Conservation (phyloP, 2,888 invertebrate genomes). For the Tetropium fuscum region DNA sequence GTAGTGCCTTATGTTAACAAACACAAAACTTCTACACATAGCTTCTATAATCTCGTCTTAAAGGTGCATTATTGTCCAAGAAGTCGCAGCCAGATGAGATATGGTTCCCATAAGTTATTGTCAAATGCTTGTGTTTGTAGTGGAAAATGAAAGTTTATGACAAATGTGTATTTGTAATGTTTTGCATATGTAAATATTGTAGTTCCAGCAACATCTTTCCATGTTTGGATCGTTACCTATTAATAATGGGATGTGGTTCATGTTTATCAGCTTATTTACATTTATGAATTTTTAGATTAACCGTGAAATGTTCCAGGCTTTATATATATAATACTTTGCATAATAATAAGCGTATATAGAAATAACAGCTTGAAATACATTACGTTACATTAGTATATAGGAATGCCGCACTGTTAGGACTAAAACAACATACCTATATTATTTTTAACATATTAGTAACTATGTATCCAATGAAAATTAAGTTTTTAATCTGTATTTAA, state of each 20-base stretch:
- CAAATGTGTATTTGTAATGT: conserved; percentile 62
- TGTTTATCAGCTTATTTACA: conserved; percentile 16
- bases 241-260: conserved; percentile 21
- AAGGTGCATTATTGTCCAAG: conserved; percentile 56
- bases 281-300: conserved; percentile 21
- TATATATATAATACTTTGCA: too few species aligned
- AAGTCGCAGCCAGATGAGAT: conserved; percentile 56
- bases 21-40: conserved; percentile 17
- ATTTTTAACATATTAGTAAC: too few species aligned
- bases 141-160: conserved; percentile 64
- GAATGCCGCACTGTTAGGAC: too few species aligned
- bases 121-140: conserved; percentile 60
- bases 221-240: conserved; percentile 50
- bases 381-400: too few species aligned
- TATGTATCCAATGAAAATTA: too few species aligned
- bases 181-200: conserved; percentile 64
- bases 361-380: too few species aligned
- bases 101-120: conserved; percentile 61
- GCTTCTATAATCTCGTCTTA: conserved; percentile 40
- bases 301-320: conserved; percentile 11
- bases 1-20: too few species aligned
- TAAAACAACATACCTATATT: too few species aligned
- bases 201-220: conserved; percentile 60
- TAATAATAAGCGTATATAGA: too few species aligned
- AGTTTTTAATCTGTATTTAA: too few species aligned